A percentile compares a stretch with the other conserved stretches of the same genome.
phyloP scores from a whole-genome alignment of 2,113 vertebrate species.

The Furnarius figulus region DNA sequence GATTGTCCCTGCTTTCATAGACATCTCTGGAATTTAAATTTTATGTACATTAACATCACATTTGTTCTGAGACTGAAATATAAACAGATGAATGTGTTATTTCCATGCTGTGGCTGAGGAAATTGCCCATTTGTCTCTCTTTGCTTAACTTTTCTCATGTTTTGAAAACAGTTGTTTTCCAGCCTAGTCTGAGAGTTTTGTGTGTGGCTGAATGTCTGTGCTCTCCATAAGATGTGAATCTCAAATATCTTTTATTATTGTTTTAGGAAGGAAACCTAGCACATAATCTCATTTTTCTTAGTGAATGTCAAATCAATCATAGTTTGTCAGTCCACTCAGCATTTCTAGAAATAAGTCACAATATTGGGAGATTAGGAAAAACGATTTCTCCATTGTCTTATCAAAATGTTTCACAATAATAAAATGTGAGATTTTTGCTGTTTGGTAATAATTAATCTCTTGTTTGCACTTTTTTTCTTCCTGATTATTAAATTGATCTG shows the following conservation, averaged over 20 bases:
- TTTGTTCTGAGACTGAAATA: not conserved
- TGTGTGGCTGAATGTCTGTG: not conserved
- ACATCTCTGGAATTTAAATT: not conserved
- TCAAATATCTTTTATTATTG: not conserved
- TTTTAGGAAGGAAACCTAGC: not conserved
- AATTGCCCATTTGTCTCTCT: not conserved
- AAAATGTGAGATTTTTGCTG: not conserved
- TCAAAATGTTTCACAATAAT: not conserved
- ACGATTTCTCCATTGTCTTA: not conserved
- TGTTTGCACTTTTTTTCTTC: not conserved
- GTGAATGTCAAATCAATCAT: not conserved
- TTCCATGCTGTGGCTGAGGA: not conserved
- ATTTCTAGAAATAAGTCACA: not conserved
- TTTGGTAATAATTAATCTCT: not conserved
- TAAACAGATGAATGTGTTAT: not conserved
- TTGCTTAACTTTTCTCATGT: not conserved
- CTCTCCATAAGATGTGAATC: not conserved
- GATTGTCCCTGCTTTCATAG: not conserved
- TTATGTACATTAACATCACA: not conserved
- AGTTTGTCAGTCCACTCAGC: not conserved
- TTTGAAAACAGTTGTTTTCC: not conserved
- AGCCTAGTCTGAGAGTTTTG: not conserved
- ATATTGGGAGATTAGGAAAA: not conserved
- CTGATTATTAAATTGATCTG: conserved; percentile 45
- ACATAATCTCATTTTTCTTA: not conserved